Evolutionary conservation across 1,140 invertebrate species (phyloP), one percentile per base, ranked within the genome.

Genomic region (Leucophenga varia): DNA sequence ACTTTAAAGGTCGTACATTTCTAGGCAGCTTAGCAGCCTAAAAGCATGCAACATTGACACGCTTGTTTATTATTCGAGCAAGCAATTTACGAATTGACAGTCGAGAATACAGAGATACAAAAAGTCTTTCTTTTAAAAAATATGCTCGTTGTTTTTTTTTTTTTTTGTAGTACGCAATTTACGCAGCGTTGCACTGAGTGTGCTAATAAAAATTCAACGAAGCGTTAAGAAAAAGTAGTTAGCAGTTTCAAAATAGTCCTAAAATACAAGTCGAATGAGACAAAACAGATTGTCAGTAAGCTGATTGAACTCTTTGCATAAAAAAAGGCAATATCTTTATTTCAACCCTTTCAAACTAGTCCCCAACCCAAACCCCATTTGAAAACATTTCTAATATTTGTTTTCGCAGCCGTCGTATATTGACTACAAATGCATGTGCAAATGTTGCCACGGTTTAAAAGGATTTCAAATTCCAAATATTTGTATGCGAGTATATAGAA

Each of bases 351-450:
- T 10, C n/a, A n/a, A n/a, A n/a, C n/a, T n/a, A n/a, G n/a, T n/a
- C n/a, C n/a, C n/a, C n/a, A n/a, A n/a, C n/a, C n/a, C n/a, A n/a
- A n/a, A n/a, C n/a, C n/a, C n/a, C n/a, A n/a, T n/a, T n/a, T n/a
- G n/a, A n/a, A n/a, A n/a, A n/a, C n/a, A n/a, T n/a, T n/a, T n/a
- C 22, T 6, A 25, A 25, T 25, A 25, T 25, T 25, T 25, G 22
- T 25, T 25, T 25, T 25, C 22, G 60, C 44, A 46, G 57, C 57
- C 52, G 51, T 69, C 55, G 64, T 61, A 69, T 69, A 69, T 69
- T 64, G 61, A 69, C 61, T 69, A 69, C 59, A 63, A 69, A 69
- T 57, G 61, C 65, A 65, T 59, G 65, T 69, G 65, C 65, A 69
- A 69, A 69, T 69, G 65, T 69, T 69, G 65, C 65, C 65, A 69